Evolutionary conservation across 2,888 invertebrate species (phyloP).

Genomic region (Agrotis clavis): DNA sequence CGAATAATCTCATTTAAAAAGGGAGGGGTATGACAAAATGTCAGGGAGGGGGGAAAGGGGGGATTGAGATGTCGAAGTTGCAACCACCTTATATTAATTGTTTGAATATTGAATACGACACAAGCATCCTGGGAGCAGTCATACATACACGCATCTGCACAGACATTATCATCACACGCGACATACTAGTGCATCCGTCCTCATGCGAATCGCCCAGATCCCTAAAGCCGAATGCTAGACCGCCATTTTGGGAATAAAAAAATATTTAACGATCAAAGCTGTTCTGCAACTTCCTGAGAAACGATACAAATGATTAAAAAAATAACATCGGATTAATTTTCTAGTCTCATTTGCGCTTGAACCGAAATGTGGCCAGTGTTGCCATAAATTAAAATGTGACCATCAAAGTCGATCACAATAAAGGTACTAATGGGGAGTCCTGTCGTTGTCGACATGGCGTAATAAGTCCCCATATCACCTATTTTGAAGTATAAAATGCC

Average conservation of each 20-base stretch:
- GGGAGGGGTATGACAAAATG: constrained; percentile 35
- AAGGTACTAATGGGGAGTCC: background rate
- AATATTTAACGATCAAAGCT: constrained; percentile 6
- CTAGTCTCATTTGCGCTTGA: background rate
- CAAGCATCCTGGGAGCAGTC: constrained; percentile 74
- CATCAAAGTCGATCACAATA: background rate
- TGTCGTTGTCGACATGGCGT: background rate
- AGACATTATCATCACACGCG: constrained; percentile 61
- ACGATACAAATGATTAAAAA: constrained; percentile 24
- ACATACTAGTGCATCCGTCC: constrained; percentile 66
- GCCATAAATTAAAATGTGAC: constrained; percentile 31
- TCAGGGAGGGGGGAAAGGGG: background rate
- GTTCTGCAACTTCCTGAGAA: constrained; percentile 21
- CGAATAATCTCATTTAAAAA: constrained; percentile 62
- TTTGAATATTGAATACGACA: constrained; percentile 79
- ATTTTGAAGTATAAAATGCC: no score
- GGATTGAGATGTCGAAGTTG: constrained; percentile 60
- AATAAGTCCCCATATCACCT: no score
- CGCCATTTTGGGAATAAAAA: constrained; percentile 60
- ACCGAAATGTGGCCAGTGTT: constrained; percentile 1
- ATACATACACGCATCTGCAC: constrained; percentile 69
- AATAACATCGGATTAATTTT: constrained; percentile 27
- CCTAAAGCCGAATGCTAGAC: constrained; percentile 71
- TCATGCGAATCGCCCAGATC: constrained; percentile 68
- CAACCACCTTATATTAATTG: constrained; percentile 71